These are phyloP conservation scores for Anaspis maculata DNA, from an alignment of 2,888 invertebrate genomes.

Conservation along the genomic window DNA sequence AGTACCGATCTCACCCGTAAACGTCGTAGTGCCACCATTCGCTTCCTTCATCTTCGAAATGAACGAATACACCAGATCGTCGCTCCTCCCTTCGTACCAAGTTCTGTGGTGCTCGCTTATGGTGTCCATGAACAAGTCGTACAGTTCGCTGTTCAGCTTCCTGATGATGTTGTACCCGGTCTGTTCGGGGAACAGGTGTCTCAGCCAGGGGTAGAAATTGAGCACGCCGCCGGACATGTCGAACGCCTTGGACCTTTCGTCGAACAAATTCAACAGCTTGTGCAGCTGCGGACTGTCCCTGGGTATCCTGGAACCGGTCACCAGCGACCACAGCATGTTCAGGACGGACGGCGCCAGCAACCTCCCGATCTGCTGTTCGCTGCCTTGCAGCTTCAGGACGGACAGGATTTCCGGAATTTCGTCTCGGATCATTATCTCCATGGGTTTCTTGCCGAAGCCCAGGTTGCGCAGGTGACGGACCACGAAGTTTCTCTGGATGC, in stretches of 20 bases:
- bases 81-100: slow-evolving; percentile 41
- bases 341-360: slow-evolving; percentile 51
- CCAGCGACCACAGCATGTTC: slow-evolving; percentile 57
- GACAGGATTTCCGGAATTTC: slow-evolving; percentile 45
- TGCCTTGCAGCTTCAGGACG: slow-evolving; percentile 21
- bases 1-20: too few relatives aligned
- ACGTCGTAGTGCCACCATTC: too few relatives aligned
- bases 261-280: slow-evolving; percentile 44
- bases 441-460: slow-evolving; percentile 46
- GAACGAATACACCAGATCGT: slow-evolving; percentile 57
- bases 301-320: slow-evolving; percentile 42
- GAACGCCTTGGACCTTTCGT: slow-evolving; percentile 46
- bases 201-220: slow-evolving; percentile 53
- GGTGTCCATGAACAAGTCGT: slow-evolving; percentile 47
- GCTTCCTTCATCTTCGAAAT: slow-evolving; percentile 55
- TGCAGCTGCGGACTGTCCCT: slow-evolving; percentile 39
- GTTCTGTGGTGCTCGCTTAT: slow-evolving; percentile 49
- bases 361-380: slow-evolving; percentile 27
- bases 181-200: slow-evolving; percentile 51
- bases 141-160: slow-evolving; percentile 48
- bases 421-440: slow-evolving; percentile 42
- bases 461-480: slow-evolving; percentile 43
- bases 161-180: slow-evolving; percentile 54
- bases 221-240: slow-evolving; percentile 43
- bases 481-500: slow-evolving; percentile 46